Evolutionary conservation across 53 echinoderm and acorn worm species (phyloP), one percentile per base, ranked within the genome.

Genomic region (Zoroaster sp.): DNA sequence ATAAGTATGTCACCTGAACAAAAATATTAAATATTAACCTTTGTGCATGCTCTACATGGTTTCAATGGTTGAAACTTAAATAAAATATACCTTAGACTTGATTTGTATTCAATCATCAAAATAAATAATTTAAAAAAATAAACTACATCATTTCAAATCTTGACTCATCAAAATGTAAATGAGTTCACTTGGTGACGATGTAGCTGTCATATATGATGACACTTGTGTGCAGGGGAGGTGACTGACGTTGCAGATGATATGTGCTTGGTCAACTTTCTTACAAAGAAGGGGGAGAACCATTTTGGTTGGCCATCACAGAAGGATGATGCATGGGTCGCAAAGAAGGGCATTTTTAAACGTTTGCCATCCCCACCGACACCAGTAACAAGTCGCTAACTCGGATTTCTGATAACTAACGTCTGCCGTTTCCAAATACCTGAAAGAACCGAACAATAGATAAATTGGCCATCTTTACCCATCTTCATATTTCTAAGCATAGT

Each of bases 171-270:
- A 76, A 76, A 51, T 32, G 15, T 51, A 15, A 51, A 17, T 51
- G 0, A 4, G 51, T n/a, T n/a, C 83, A 74, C 74, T 90, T 90
- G 89, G 90, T 46, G 86, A 91, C 25, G 86, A 91, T 65, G 85
- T 91, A 33, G 86, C 91, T 28, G 91, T 91, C 68, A 91, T 91
- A 31, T 91, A 74, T 66, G 85, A 83, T 45, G 86, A 91, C 34
- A 37, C 23, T 74, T 91, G 86, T 91, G 73, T 54, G 75, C 91
- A 74, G 91, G 91, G 17, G 85, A 91, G 68, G 91, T 91, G 68
- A 75, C 85, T 45, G 86, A 86, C 63, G 75, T 91, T 20, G 30
- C 40, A 39, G 73, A 51, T 40, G 43, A 41, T 17, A 91, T 59
- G 72, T 90, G 82, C 49, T 35, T 28, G 31, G 35, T 91, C 70